phyloP scores from a whole-genome alignment of 2,888 invertebrate genomes.

The Clanis bilineata region DNA sequence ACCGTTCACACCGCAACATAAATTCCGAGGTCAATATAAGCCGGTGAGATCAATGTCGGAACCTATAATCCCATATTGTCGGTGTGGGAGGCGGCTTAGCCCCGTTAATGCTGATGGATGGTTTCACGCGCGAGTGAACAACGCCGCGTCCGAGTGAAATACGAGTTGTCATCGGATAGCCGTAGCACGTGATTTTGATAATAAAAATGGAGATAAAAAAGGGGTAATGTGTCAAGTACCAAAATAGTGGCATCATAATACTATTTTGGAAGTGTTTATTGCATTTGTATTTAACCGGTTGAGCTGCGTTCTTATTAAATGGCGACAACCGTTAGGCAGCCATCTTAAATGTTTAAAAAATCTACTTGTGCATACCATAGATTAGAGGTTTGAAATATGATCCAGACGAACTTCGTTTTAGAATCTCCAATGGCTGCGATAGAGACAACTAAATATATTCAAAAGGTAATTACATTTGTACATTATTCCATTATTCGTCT shows the following conservation, averaged over 20 bases:
- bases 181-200: conserved; percentile 13
- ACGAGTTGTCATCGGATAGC: conserved; percentile 17
- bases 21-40: conserved; percentile 14
- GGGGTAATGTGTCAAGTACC: not conserved
- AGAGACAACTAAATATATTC: too few species aligned
- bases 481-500: too few species aligned
- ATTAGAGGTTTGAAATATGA: too few species aligned
- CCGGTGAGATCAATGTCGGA: conserved; percentile 18
- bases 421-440: too few species aligned
- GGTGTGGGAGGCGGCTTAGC: conserved; percentile 24
- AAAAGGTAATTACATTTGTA: too few species aligned
- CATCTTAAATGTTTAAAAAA: not conserved
- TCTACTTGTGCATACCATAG: not conserved
- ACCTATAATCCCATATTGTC: conserved; percentile 36
- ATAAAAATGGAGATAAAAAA: not conserved
- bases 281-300: not conserved
- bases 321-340: not conserved
- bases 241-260: not conserved
- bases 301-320: not conserved
- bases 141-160: conserved; percentile 17
- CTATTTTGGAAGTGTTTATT: not conserved
- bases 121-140: conserved; percentile 17
- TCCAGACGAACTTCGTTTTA: too few species aligned
- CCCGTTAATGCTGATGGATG: conserved; percentile 30
- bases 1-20: conserved; percentile 12